These are phyloP conservation scores for Eupithecia abbreviata DNA, from an alignment of 2,888 invertebrate genomes.

Conservation along the genomic window DNA sequence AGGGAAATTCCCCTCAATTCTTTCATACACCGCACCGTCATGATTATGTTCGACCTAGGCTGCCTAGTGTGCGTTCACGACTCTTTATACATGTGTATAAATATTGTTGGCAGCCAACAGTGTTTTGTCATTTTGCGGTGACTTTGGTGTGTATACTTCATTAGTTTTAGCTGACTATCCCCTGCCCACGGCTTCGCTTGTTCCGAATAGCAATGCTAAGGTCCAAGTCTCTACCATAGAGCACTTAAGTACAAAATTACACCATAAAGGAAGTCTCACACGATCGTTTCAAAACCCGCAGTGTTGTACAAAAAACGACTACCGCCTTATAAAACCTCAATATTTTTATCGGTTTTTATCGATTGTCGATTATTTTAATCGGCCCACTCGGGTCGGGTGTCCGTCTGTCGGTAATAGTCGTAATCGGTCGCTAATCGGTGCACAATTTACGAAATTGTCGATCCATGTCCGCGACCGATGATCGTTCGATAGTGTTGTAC, in stretches of 20 bases:
- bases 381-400: constrained; percentile 75
- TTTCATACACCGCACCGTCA: no score
- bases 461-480: constrained; percentile 80
- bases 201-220: background rate
- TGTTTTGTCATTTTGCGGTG: background rate
- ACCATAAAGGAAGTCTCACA: constrained; percentile 47
- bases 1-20: no score
- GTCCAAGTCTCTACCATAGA: constrained; percentile 9
- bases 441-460: constrained; percentile 84
- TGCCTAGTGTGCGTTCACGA: no score
- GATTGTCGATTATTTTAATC: constrained; percentile 83
- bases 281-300: constrained; percentile 50
- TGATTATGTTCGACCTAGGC: no score
- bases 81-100: no score
- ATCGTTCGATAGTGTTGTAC: constrained; percentile 69
- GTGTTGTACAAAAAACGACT: constrained; percentile 63
- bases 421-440: constrained; percentile 83
- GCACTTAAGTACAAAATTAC: constrained; percentile 46
- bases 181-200: background rate
- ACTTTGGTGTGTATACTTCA: background rate
- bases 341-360: constrained; percentile 80
- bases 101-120: background rate
- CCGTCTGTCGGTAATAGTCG: constrained; percentile 81
- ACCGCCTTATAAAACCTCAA: constrained; percentile 64
- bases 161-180: background rate